Conservation (phyloP, 92 coral and sea anemone species). For the Meandrina meandrites region DNA sequence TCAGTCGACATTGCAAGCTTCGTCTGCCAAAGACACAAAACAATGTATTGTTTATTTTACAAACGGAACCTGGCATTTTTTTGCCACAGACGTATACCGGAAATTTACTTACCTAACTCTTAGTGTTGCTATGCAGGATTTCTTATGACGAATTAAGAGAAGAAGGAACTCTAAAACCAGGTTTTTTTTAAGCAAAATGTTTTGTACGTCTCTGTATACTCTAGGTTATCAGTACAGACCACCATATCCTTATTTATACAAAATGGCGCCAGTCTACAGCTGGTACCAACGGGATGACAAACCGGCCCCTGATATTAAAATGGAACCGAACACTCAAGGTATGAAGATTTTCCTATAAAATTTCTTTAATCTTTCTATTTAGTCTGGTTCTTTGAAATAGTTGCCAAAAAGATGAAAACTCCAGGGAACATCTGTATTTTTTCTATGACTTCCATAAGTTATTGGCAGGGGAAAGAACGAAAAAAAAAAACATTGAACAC, state of each 20-base stretch:
- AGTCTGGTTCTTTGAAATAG: not conserved
- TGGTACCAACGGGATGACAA: conserved; percentile 49
- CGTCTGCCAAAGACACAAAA: not conserved
- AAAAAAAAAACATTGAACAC: too few species aligned
- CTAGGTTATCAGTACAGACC: conserved; percentile 32
- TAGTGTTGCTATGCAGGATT: not conserved
- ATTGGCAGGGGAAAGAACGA: too few species aligned
- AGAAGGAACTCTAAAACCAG: too few species aligned
- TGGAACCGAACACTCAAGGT: conserved; percentile 37
- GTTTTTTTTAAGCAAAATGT: too few species aligned
- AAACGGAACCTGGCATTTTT: not conserved
- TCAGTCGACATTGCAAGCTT: not conserved
- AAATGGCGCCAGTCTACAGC: conserved; percentile 47
- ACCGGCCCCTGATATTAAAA: conserved; percentile 10
- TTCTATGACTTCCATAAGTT: too few species aligned
- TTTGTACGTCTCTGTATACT: not conserved
- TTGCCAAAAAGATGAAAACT: not conserved
- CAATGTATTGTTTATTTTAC: not conserved
- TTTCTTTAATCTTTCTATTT: too few species aligned
- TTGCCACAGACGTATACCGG: not conserved
- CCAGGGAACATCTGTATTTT: too few species aligned
- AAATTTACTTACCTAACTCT: not conserved
- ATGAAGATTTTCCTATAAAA: not conserved
- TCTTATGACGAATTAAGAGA: not conserved
- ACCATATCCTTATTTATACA: conserved; percentile 24